Conservation (phyloP, 2,797 vertebrate species). For the Anomalospiza imberbis region DNA sequence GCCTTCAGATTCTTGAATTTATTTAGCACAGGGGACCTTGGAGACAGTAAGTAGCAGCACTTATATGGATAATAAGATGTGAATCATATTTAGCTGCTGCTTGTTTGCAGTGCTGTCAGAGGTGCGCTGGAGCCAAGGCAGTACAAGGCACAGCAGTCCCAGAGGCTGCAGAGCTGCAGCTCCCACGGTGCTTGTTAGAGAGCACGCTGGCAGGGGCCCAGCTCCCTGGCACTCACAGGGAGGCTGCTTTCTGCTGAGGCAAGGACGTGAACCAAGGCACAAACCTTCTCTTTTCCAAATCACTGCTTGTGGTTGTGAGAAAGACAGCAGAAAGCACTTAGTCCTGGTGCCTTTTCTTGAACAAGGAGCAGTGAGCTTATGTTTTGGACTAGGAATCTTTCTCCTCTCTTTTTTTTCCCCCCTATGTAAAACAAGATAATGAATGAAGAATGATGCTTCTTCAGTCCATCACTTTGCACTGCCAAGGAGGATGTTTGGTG, state of each 20-base stretch:
- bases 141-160: neutral
- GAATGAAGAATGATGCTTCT: neutral
- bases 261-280: neutral
- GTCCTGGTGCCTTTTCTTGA: neutral
- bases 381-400: neutral
- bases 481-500: neutral
- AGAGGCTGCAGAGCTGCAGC: neutral
- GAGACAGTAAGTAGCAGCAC: neutral
- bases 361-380: neutral
- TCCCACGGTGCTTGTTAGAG: neutral
- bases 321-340: neutral
- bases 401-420: neutral
- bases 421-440: neutral
- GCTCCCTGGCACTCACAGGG: neutral
- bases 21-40: neutral
- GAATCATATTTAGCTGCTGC: neutral
- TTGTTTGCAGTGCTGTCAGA: neutral
- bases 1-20: slow-evolving; percentile 4
- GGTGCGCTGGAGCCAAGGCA: neutral
- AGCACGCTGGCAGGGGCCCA: neutral
- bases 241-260: neutral
- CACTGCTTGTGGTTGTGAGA: neutral
- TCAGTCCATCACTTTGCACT: neutral
- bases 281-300: neutral
- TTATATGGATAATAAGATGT: neutral